phyloP scores from a whole-genome alignment of 2,888 invertebrate species.

The Gandaritis pyraliata region DNA sequence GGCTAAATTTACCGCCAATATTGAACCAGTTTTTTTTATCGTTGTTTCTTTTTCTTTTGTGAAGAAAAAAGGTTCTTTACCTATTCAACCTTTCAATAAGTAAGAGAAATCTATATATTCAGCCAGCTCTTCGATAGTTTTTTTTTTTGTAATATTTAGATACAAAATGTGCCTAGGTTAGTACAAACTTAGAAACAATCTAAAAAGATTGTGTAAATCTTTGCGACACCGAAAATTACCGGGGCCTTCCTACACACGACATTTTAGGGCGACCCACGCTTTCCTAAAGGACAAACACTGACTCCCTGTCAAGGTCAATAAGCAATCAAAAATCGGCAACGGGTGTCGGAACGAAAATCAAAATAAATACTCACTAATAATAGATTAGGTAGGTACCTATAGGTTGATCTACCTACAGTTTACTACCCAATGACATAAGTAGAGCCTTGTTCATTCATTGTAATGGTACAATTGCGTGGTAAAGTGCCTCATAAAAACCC shows the following conservation, averaged over 20 bases:
- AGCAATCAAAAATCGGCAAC: slow-evolving; percentile 58
- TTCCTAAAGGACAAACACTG: slow-evolving; percentile 51
- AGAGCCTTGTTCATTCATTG: slow-evolving; percentile 76
- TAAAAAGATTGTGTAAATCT: slow-evolving; percentile 40
- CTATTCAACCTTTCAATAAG: too few relatives aligned
- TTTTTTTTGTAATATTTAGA: too few relatives aligned
- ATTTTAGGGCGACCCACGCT: slow-evolving; percentile 62
- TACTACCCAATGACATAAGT: slow-evolving; percentile 58
- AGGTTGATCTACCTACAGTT: slow-evolving; percentile 26
- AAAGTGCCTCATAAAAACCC: slow-evolving; percentile 42
- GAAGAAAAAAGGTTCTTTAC: background rate
- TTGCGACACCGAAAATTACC: slow-evolving; percentile 58
- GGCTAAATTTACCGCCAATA: slow-evolving; percentile 3
- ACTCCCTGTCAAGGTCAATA: slow-evolving; percentile 71
- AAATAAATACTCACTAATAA: slow-evolving; percentile 58
- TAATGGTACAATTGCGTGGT: slow-evolving; percentile 60
- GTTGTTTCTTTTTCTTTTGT: background rate
- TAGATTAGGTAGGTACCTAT: background rate
- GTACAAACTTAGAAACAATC: background rate
- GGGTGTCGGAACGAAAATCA: slow-evolving; percentile 72
- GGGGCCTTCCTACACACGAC: slow-evolving; percentile 50
- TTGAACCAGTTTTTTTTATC: background rate
- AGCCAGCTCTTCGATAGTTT: background rate
- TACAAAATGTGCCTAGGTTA: too few relatives aligned
- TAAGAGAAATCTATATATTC: too few relatives aligned